Conservation (phyloP, 53 echinoderm and acorn worm species). For the Paracentrotus lividus region DNA sequence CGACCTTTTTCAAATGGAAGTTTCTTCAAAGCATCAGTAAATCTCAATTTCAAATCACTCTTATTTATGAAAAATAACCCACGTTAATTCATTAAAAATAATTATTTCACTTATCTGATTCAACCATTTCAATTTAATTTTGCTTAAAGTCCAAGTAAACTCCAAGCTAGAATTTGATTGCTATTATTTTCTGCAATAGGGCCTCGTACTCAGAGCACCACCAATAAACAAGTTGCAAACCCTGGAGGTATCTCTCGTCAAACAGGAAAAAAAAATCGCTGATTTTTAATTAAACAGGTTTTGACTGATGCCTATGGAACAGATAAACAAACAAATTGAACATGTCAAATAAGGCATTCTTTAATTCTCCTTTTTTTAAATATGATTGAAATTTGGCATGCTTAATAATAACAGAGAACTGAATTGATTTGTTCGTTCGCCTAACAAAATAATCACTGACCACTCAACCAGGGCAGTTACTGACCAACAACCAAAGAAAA, state of each 20-base stretch:
- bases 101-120: too few relatives aligned
- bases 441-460: constrained; percentile 41
- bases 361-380: not conserved
- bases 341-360: not conserved
- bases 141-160: too few relatives aligned
- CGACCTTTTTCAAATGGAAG: too few relatives aligned
- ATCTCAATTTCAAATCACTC: too few relatives aligned
- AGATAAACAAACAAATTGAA: constrained; percentile 13
- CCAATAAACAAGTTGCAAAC: not conserved
- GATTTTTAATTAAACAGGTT: not conserved
- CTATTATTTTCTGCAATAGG: too few relatives aligned
- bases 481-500: not conserved
- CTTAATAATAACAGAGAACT: not conserved
- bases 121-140: too few relatives aligned
- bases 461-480: not conserved
- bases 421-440: constrained; percentile 22
- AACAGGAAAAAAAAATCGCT: not conserved
- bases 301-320: not conserved
- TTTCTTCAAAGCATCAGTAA: too few relatives aligned
- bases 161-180: too few relatives aligned
- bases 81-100: too few relatives aligned
- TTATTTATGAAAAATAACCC: too few relatives aligned
- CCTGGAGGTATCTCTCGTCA: not conserved
- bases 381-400: constrained; percentile 9
- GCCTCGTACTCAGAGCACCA: too few relatives aligned